Conservation (phyloP, 2,797 vertebrate species). For the Sus cebifrons region DNA sequence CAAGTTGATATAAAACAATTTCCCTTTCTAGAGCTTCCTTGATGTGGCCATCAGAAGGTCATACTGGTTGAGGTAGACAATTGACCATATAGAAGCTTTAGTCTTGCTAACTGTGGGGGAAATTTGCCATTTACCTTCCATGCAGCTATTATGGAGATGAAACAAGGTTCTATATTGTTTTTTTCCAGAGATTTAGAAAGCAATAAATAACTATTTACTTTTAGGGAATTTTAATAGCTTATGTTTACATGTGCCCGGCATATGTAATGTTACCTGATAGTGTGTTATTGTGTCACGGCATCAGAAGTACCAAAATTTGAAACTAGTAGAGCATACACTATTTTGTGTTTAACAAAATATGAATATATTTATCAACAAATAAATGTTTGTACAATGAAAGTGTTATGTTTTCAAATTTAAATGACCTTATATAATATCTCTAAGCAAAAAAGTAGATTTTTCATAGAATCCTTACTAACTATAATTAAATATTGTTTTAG, state of each 20-base stretch:
- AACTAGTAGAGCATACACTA: not conserved
- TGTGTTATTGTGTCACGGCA: not conserved
- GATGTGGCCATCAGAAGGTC: not conserved
- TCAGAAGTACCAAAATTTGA: not conserved
- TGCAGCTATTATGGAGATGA: not conserved
- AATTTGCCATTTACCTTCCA: not conserved
- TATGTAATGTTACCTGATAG: too few species aligned
- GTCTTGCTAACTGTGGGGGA: not conserved
- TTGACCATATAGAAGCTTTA: not conserved
- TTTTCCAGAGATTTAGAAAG: not conserved
- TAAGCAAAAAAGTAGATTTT: not conserved
- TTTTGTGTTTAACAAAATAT: not conserved
- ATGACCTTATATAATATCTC: not conserved
- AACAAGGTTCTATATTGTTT: not conserved
- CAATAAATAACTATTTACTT: not conserved
- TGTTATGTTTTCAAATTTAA: not conserved
- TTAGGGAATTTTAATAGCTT: not conserved
- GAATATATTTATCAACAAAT: not conserved
- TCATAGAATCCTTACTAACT: not conserved
- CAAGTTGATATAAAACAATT: not conserved
- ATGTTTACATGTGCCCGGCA: not conserved
- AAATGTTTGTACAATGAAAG: not conserved
- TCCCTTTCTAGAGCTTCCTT: not conserved
- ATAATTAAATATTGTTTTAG: conserved; percentile 44
- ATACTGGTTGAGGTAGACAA: not conserved